Evolutionary conservation across 2,888 invertebrate genomes (phyloP).

Genomic region (Tenthredo mesomela): DNA sequence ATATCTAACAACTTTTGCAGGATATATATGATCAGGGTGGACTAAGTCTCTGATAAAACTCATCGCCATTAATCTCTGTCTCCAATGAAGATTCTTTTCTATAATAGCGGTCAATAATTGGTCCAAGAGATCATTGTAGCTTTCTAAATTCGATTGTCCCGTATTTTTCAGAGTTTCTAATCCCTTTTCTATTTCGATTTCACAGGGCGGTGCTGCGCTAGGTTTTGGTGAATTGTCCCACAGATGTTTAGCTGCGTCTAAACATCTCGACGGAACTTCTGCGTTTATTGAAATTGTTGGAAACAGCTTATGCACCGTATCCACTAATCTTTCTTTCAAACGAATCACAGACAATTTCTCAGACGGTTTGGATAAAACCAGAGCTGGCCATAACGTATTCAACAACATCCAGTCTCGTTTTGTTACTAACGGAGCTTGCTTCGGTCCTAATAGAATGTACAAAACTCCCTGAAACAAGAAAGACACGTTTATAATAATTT

Average conservation of each 20-base stretch:
- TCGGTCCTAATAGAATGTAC: conserved; percentile 86
- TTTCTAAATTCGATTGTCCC: conserved; percentile 78
- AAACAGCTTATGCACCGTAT: conserved; percentile 81
- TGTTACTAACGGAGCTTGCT: conserved; percentile 83
- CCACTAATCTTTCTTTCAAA: conserved; percentile 80
- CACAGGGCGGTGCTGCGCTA: conserved; percentile 74
- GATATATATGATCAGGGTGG: conserved; percentile 85
- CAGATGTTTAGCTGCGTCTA: conserved; percentile 79
- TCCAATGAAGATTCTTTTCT: conserved; percentile 86
- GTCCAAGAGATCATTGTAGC: conserved; percentile 80
- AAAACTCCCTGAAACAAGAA: conserved; percentile 83
- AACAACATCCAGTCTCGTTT: conserved; percentile 89
- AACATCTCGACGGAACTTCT: conserved; percentile 79
- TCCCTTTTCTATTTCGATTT: conserved; percentile 76
- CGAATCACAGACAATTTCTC: conserved; percentile 91
- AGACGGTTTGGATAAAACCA: conserved; percentile 88
- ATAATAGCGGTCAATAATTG: conserved; percentile 81
- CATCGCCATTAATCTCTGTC: conserved; percentile 88
- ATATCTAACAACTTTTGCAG: conserved; percentile 83
- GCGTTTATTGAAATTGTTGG: conserved; percentile 83
- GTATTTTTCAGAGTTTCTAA: conserved; percentile 70
- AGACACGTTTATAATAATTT: neutral
- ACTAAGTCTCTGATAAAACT: conserved; percentile 86
- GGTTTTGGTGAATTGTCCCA: conserved; percentile 75
- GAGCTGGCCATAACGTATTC: conserved; percentile 87